These are phyloP conservation scores for Nematopogon swammerdamellus DNA, from an alignment of 2,888 invertebrate genomes.

Conservation along the genomic window DNA sequence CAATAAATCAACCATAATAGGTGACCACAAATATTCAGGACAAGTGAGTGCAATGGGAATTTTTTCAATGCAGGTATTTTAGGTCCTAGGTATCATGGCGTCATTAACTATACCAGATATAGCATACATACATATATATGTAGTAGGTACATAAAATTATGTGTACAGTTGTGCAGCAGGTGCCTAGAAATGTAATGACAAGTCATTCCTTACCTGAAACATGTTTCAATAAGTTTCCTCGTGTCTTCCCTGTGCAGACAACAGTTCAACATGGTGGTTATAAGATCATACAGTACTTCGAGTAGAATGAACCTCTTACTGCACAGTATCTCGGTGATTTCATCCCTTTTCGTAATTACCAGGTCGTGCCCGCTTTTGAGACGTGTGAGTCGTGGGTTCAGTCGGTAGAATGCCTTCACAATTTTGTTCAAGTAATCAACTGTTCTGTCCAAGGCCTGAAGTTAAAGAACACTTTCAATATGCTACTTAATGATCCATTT, in stretches of 20 bases:
- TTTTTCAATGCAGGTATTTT: too few species aligned
- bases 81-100: too few species aligned
- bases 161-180: too few species aligned
- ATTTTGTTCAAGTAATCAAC: constrained; percentile 49
- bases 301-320: constrained; percentile 52
- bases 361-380: constrained; percentile 40
- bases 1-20: too few species aligned
- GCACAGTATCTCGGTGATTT: constrained; percentile 52
- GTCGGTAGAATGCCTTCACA: constrained; percentile 49
- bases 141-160: too few species aligned
- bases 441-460: constrained; percentile 58
- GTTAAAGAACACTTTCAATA: constrained; percentile 16
- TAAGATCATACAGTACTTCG: constrained; percentile 51
- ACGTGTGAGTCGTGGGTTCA: constrained; percentile 46
- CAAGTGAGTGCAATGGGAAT: too few species aligned
- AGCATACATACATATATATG: too few species aligned
- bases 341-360: constrained; percentile 42
- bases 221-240: constrained; percentile 53
- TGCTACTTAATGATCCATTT: too few species aligned
- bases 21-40: too few species aligned
- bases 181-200: too few species aligned
- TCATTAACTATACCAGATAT: too few species aligned
- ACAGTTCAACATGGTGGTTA: constrained; percentile 46
- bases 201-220: constrained; percentile 57
- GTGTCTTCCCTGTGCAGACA: constrained; percentile 57